Evolutionary conservation across 2,113 vertebrate species (phyloP), one percentile per base, ranked within the genome.

Genomic region (Nesogale talazaci): DNA sequence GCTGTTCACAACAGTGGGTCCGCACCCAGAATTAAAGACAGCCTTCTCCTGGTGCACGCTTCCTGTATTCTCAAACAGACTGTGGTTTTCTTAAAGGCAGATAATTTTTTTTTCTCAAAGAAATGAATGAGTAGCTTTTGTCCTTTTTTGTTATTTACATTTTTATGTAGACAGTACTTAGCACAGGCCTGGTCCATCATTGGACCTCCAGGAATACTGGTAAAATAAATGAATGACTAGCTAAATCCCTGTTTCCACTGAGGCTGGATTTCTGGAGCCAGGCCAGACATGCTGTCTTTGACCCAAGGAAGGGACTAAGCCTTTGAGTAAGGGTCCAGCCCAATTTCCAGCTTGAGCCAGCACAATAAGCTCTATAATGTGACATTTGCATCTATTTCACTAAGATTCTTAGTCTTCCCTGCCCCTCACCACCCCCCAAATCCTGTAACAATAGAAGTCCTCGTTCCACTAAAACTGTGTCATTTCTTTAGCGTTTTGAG

Each of bases 401-500:
- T 93, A 89, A 90, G 92, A 57, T 83, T 94, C 88, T 94, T 93
- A 93, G 92, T 40, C 56, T 87, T 57, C 16, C 22, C 22, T 23
- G 19, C 17, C 76, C 75, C 36, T 40, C 19, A 57, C 29, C 42
- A n/a, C n/a, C 23, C 57, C 59, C 61, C 84, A 46, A 91, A 97
- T 98, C 97, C 98, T 97, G 94, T 97, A 98, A 98, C 98, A 98
- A 97, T 95, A 98, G 98, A 96, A 98, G 98, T 98, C 98, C 98
- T 98, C 98, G 97, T 99, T 99, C 98, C 95, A 83, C 98, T 97
- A 97, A 98, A 99, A 99, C 98, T 98, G 94, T 99, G 99, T 98
- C 99, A 99, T 98, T 99, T 99, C 98, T 99, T 99, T 94, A 98
- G 98, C 98, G 98, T 98, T 98, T 98, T 98, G 98, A 98, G 97